Evolutionary conservation across 2,888 invertebrate species (phyloP).

Genomic region (Gymnocheta viridis): DNA sequence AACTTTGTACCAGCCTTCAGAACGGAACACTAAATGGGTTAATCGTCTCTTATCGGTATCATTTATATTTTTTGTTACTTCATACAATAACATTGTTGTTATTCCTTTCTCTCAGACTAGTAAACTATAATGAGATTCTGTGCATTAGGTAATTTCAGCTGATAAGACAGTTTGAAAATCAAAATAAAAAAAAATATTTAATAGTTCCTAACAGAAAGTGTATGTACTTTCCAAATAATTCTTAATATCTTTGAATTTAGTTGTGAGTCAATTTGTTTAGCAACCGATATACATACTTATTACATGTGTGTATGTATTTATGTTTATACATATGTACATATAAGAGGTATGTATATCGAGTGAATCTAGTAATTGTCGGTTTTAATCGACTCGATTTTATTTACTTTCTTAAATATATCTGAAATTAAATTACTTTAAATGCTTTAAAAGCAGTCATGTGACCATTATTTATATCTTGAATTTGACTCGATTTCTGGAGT

Average conservation of each 20-base stretch:
- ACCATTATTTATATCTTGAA: too few species aligned
- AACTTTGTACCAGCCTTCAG: neutral
- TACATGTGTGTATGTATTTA: too few species aligned
- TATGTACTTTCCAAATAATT: slow-evolving; percentile 7
- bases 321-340: too few species aligned
- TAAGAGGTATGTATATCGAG: too few species aligned
- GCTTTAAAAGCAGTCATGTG: too few species aligned
- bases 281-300: too few species aligned
- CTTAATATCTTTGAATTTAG: neutral
- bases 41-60: slow-evolving; percentile 27
- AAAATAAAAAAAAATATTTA: neutral
- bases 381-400: too few species aligned
- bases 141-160: slow-evolving; percentile 19
- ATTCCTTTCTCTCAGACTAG: slow-evolving; percentile 32
- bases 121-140: slow-evolving; percentile 56
- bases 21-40: slow-evolving; percentile 22
- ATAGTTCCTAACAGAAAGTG: neutral
- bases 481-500: too few species aligned
- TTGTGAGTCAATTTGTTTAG: neutral
- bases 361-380: too few species aligned
- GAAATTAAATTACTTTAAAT: too few species aligned
- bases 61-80: slow-evolving; percentile 29
- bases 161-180: slow-evolving; percentile 34
- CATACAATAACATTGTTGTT: neutral
- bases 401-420: too few species aligned